A percentile compares a stretch with the other conserved stretches of the same genome.
Evolutionary conservation across 2,888 invertebrate genomes (phyloP).

Genomic region (Acrobasis suavella): DNA sequence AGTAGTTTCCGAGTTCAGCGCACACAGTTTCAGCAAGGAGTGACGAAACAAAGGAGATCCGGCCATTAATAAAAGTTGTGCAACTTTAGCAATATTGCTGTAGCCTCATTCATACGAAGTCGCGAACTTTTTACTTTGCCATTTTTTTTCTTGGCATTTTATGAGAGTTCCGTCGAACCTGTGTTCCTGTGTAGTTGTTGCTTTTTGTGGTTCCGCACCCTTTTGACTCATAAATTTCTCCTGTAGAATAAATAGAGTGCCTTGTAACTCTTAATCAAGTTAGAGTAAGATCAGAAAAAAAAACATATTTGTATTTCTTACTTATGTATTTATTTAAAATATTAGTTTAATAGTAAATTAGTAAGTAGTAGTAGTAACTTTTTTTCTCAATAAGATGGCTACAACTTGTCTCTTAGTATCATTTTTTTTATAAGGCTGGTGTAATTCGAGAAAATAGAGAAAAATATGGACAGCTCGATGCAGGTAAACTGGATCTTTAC

Average conservation of each 20-base stretch:
- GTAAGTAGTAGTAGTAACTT: no score
- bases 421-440: no score
- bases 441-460: no score
- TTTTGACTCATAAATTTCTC: neutral
- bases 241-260: neutral
- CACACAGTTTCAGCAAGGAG: slow-evolving; percentile 44
- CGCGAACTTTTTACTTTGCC: slow-evolving; percentile 36
- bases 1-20: slow-evolving; percentile 56
- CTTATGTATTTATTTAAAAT: no score
- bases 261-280: no score
- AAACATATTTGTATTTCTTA: no score
- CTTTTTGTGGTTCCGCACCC: slow-evolving; percentile 22
- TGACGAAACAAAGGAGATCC: slow-evolving; percentile 57
- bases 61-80: slow-evolving; percentile 67
- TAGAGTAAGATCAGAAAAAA: no score
- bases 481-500: no score
- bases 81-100: slow-evolving; percentile 75
- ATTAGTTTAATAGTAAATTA: no score
- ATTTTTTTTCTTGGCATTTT: slow-evolving; percentile 22
- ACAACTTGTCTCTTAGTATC: no score
- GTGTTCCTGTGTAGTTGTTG: slow-evolving; percentile 31
- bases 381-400: no score
- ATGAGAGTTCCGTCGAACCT: slow-evolving; percentile 31
- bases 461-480: no score
- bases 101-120: slow-evolving; percentile 53